Evolutionary conservation across 2,113 vertebrate genomes (phyloP).

Genomic region (Indicator maculatus): DNA sequence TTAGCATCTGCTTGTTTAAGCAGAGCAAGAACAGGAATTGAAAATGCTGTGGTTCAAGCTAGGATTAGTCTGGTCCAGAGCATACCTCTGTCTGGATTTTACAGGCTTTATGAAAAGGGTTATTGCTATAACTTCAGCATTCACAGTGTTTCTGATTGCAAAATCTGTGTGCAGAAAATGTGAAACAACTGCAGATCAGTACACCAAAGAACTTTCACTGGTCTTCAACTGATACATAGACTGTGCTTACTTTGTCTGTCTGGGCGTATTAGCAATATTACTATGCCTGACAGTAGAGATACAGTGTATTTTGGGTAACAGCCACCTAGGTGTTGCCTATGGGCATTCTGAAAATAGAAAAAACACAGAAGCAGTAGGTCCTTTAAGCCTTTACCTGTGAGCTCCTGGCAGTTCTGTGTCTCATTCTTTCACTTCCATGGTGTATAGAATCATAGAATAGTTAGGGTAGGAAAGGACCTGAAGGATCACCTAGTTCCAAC

Average conservation of each 20-base stretch:
- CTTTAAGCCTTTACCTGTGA: background rate
- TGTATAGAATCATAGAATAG: too few species aligned
- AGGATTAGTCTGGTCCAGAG: background rate
- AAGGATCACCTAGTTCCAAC: too few species aligned
- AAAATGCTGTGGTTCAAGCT: fast-evolving
- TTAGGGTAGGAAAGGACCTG: too few species aligned
- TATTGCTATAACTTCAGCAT: background rate
- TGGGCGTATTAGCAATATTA: background rate
- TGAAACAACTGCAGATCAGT: background rate
- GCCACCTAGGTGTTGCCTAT: fast-evolving
- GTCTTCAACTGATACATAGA: background rate
- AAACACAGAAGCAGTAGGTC: background rate
- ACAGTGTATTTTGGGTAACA: background rate
- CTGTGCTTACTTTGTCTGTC: background rate
- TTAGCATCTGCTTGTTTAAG: background rate
- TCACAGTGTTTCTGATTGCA: background rate
- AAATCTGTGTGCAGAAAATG: background rate
- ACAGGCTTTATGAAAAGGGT: background rate
- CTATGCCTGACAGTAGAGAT: background rate
- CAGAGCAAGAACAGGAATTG: background rate
- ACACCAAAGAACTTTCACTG: background rate
- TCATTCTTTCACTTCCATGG: background rate
- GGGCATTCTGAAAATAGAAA: background rate
- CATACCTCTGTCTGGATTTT: background rate
- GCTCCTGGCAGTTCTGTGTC: background rate